These are phyloP conservation scores for Zygogramma bicolorata DNA, from an alignment of 2,888 invertebrate species.

Conservation along the genomic window DNA sequence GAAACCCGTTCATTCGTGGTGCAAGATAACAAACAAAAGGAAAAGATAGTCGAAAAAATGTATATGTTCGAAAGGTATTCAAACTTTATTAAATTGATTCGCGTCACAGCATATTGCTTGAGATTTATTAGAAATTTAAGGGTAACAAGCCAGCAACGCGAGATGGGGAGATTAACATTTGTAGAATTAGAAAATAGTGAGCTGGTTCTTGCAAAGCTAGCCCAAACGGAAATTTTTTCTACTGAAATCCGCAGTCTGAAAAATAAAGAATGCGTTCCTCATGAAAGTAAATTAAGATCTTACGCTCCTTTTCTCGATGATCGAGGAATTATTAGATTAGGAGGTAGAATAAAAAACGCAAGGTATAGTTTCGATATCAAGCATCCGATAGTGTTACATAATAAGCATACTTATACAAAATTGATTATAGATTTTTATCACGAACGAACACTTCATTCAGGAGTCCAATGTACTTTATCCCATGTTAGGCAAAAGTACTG, in stretches of 20 bases:
- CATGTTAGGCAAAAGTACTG: background rate
- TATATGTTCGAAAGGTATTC: background rate
- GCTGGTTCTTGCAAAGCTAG: background rate
- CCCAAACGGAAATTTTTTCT: too few relatives aligned
- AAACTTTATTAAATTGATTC: background rate
- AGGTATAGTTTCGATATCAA: too few relatives aligned
- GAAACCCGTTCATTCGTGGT: background rate
- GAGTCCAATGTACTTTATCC: background rate
- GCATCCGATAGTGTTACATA: too few relatives aligned
- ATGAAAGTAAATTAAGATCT: too few relatives aligned
- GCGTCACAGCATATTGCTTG: background rate
- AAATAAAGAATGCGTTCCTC: too few relatives aligned
- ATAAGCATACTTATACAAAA: too few relatives aligned
- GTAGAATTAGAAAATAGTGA: slow-evolving; percentile 3
- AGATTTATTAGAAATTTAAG: background rate
- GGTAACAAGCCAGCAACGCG: background rate
- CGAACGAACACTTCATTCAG: background rate
- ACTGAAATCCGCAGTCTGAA: too few relatives aligned
- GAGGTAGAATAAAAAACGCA: too few relatives aligned
- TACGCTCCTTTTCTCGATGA: background rate
- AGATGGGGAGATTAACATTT: background rate
- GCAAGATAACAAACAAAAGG: background rate
- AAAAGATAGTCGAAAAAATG: background rate
- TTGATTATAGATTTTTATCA: background rate
- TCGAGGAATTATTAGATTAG: background rate